Conservation (phyloP, 2,888 invertebrate species). For the Calameuta idolon region DNA sequence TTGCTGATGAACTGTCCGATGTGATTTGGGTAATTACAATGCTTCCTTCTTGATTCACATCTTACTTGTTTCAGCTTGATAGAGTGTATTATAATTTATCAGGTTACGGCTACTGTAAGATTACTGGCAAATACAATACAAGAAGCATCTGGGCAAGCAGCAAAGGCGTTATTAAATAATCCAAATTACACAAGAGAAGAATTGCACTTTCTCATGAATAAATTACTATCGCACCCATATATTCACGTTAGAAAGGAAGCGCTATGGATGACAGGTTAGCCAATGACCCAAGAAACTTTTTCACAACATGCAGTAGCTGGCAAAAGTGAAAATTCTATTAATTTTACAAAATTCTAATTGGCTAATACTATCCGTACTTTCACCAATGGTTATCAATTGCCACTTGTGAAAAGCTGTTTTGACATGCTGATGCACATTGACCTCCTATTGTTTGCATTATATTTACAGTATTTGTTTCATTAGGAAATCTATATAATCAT, state of each 20-base stretch:
- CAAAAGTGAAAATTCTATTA: slow-evolving; percentile 6
- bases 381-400: not conserved
- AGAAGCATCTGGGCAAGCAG: slow-evolving; percentile 47
- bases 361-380: not conserved
- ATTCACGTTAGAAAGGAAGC: slow-evolving; percentile 56
- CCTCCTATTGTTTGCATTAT: not conserved
- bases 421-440: not conserved
- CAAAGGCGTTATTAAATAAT: slow-evolving; percentile 43
- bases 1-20: slow-evolving; percentile 24
- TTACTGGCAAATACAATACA: slow-evolving; percentile 52
- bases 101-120: slow-evolving; percentile 54
- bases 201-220: slow-evolving; percentile 36
- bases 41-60: not conserved
- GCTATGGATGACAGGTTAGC: slow-evolving; percentile 61
- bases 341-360: not conserved
- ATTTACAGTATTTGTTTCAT: slow-evolving; percentile 18
- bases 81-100: slow-evolving; percentile 16
- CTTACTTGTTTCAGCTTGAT: slow-evolving; percentile 10
- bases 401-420: slow-evolving; percentile 2
- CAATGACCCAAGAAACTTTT: not conserved
- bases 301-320: not conserved
- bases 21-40: slow-evolving; percentile 37
- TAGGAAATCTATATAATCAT: slow-evolving; percentile 61
- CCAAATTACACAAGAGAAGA: slow-evolving; percentile 34
- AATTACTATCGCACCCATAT: slow-evolving; percentile 47